Evolutionary conservation across 2,113 vertebrate genomes (phyloP), one percentile per base, ranked within the genome.

Genomic region (Megalops atlanticus): DNA sequence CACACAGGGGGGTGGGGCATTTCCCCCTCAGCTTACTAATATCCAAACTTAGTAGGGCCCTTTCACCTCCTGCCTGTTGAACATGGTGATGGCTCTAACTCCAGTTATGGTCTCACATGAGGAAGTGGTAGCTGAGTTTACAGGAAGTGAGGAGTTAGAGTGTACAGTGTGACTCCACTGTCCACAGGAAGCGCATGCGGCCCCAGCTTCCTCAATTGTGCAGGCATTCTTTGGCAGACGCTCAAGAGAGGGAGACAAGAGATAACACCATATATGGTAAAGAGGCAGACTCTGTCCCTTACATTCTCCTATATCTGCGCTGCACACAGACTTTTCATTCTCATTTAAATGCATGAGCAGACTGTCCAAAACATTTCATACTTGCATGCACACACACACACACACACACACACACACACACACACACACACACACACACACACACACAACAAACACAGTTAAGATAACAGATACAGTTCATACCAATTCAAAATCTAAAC

Each of bases 221-320:
- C 64, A 74, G 64, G 18, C 38, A 3, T 21, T 72, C 58, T 80
- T 70, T 70, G 83, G 40, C n/a, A 43, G 35, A 47, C 27, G n/a
- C 52, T 36, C 24, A 36, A 27, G 64, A 27, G 12, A 43, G 74
- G 40, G 21, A 41, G 33, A 4, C 31, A 64, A 70, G 68, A 77
- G 68, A 78, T 38, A 70, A 70, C 38, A 75, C 81, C 54, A 80
- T 83, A 79, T 85, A 79, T 85, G 84, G 84, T 78, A 73, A 81
- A 27, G 39, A 43, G 36, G 35, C 69, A 38, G 36, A 38, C 69
- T 71, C 16, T 35, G 15, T 15, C 14, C 14, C 12, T 70, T 14
- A 5, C 35, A 38, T 38, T 71, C 64, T 2, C 64, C 64, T 36
- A 35, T 71, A 2, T 15, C 12, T 36, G 5, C 69, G 16, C 69